These are phyloP conservation scores for Chrysemys picta DNA, from an alignment of 2,113 vertebrate species.

Conservation along the genomic window DNA sequence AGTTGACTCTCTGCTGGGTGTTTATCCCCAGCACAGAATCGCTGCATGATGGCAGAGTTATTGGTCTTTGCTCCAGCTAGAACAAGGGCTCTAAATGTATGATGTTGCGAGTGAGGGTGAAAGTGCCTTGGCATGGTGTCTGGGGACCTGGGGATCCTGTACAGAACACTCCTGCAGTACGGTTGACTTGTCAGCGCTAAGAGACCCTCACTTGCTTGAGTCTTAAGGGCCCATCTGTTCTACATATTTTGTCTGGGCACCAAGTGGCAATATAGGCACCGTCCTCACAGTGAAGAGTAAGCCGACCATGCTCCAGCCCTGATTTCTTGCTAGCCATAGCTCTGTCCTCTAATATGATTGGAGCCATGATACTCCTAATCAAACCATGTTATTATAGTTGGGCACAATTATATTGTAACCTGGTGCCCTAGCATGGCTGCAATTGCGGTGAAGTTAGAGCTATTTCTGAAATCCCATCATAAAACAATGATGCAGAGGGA, in stretches of 20 bases:
- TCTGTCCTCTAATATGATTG: background rate
- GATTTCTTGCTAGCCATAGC: fast-evolving
- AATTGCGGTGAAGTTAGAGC: background rate
- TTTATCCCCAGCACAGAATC: background rate
- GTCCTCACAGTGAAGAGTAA: fast-evolving
- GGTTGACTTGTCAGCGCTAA: background rate
- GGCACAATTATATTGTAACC: fast-evolving
- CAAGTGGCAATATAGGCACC: background rate
- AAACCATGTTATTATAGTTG: background rate
- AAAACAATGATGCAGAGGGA: background rate
- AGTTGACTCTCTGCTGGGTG: fast-evolving
- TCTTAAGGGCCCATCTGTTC: background rate
- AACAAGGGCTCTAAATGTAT: background rate
- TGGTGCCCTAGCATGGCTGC: background rate
- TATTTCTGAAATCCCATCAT: fast-evolving
- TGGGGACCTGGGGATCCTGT: fast-evolving
- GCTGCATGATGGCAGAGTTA: fast-evolving
- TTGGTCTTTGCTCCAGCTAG: background rate
- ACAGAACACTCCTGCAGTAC: background rate
- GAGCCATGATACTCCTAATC: background rate
- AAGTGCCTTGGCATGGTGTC: fast-evolving
- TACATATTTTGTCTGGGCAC: background rate
- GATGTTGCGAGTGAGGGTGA: fast-evolving
- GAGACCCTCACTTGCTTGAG: background rate
- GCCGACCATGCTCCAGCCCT: background rate